Evolutionary conservation across 1,140 invertebrate genomes (phyloP), one percentile per base, ranked within the genome.

Genomic region (Eueides isabella): DNA sequence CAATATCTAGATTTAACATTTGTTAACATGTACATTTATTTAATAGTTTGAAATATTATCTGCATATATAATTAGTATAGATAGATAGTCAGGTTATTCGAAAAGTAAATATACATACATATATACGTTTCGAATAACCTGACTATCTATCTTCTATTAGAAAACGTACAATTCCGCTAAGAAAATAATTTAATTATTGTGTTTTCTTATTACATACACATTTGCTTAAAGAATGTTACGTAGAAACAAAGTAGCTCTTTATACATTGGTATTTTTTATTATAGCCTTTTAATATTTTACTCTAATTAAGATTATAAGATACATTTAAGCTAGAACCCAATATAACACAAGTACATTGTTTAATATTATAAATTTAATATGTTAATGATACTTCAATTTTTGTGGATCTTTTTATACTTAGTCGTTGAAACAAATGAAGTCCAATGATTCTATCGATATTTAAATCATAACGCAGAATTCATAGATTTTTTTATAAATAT

Each of bases 81-180:
- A 7, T 19, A 44, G 6, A 5, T 7, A 38, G 1, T 38, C 5
- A 55, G 48, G 23, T 55, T n/a, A n/a, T n/a, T n/a, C n/a, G n/a
- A n/a, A n/a, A n/a, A n/a, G n/a, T n/a, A n/a, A n/a, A 19, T 44
- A 19, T 44, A 44, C 41, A 16, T 38, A 44, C 5, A 44, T 44
- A 44, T 44, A 44, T 26, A 4, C 2, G n/a, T n/a, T 26, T 55
- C 11, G 26, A 55, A 55, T 26, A 23, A 23, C 23, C 26, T 26
- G 12, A 19, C 23, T n/a, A n/a, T n/a, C 41, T 55, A 23, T 11
- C 48, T 55, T 55, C 23, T 55, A 6, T 48, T 55, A 26, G 48
- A 55, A 55, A 26, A 55, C 48, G 48, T 55, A 55, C 48, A 55
- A 55, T 7, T 55, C 26, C 48, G 48, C 26, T 55, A 55, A 55